These are phyloP conservation scores for Osmerus eperlanus DNA, from an alignment of 2,113 vertebrate species.

Conservation along the genomic window DNA sequence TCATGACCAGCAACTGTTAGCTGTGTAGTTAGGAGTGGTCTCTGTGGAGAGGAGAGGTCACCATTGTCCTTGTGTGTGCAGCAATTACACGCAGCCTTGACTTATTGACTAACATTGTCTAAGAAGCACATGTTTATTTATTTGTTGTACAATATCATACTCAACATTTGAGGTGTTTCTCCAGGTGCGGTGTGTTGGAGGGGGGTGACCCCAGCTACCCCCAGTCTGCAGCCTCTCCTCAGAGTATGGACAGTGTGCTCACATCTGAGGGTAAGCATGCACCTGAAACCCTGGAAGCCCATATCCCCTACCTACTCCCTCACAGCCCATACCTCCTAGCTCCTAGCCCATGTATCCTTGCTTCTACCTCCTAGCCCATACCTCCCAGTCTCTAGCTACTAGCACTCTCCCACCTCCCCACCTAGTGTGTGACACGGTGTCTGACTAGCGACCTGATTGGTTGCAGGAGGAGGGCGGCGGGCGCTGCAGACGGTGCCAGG, in stretches of 20 bases:
- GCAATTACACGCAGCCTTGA: no score
- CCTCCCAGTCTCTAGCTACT: no score
- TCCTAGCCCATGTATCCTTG: no score
- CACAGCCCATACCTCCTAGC: not conserved
- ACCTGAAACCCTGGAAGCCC: not conserved
- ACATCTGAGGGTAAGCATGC: conserved; percentile 80
- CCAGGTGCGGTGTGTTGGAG: conserved; percentile 81
- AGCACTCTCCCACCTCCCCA: no score
- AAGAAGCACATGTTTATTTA: no score
- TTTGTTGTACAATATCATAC: conserved; percentile 3
- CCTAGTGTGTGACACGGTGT: not conserved
- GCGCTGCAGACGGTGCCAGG: conserved; percentile 90
- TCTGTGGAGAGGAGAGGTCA: not conserved
- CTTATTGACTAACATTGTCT: no score
- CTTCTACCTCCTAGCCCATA: no score
- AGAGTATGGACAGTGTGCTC: conserved; percentile 92
- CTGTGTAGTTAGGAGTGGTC: not conserved
- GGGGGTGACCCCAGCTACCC: conserved; percentile 81
- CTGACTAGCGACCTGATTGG: not conserved
- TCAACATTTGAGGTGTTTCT: conserved; percentile 40
- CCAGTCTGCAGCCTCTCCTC: conserved; percentile 85
- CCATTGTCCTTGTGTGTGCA: no score
- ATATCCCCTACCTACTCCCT: not conserved
- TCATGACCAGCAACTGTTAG: no score
- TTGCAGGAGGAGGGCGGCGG: conserved; percentile 85